Evolutionary conservation across 2,113 vertebrate species (phyloP).

Genomic region (Hucho hucho): DNA sequence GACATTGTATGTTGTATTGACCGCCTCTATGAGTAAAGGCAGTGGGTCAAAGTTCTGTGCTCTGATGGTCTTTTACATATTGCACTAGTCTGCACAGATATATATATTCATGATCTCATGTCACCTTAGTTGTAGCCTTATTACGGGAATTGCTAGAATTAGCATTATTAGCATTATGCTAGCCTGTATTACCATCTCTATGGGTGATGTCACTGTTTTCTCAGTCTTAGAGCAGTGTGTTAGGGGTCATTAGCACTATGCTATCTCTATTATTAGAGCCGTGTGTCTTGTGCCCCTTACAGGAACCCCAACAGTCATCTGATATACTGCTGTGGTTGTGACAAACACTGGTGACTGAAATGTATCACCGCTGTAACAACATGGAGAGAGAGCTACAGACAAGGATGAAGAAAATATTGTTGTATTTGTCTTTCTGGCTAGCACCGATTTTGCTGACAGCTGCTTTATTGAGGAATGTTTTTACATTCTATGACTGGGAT

Average conservation of each 20-base stretch:
- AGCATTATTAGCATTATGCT: background rate
- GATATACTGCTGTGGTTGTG: conserved; percentile 24
- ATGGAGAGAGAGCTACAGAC: background rate
- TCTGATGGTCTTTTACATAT: no score
- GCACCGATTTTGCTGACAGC: no score
- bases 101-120: no score
- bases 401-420: background rate
- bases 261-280: conserved; percentile 33
- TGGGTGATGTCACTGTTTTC: background rate
- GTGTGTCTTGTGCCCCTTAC: conserved; percentile 15
- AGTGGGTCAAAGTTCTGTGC: no score
- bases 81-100: no score
- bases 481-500: no score
- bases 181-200: background rate
- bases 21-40: no score
- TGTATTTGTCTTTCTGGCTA: no score
- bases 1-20: no score
- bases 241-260: background rate
- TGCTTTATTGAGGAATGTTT: no score
- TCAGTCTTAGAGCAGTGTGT: background rate
- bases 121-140: no score
- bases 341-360: conserved; percentile 50
- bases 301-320: conserved; percentile 7
- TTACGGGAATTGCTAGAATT: no score
- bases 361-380: conserved; percentile 46